Evolutionary conservation across 2,888 invertebrate species (phyloP), one percentile per base, ranked within the genome.

Genomic region (Uropetala carovei): DNA sequence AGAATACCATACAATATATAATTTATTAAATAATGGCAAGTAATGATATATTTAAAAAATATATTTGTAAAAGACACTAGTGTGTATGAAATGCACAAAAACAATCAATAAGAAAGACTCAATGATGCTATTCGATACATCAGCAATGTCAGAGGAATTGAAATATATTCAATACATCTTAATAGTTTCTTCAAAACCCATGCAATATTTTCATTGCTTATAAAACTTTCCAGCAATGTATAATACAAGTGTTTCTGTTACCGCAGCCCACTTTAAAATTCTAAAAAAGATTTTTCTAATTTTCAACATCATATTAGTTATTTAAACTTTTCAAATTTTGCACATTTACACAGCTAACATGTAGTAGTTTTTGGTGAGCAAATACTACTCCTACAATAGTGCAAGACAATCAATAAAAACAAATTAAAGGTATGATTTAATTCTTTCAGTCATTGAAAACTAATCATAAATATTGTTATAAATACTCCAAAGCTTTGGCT

Each of bases 371-470:
- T 59, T 22, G 27, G 30, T 64, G 89, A 89, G 60, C 64, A 8
- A 60, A 30, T n/a, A 59, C 27, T 68, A 89, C 27, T 43, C 18
- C 89, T 89, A 89, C 11, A 68, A 30, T 64, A 43, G 89, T 89
- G 89, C 89, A 89, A 60, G 60, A 64, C n/a, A 30, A 89, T 30
- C 43, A 60, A 89, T 89, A n/a, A 64, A 64, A n/a, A n/a, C n/a
- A 60, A 68, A 89, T 86, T 59, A 60, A 60, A 68, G 0, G 7
- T 43, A 27, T 89, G 43, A 30, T 60, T 68, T 64, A 75, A 13
- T 30, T 89, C 14, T 18, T 89, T 3, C 64, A 43, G n/a, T 43
- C 43, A 64, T 56, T 89, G 68, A 89, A 57, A 4, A 56, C 30
- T 89, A 43, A 7, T 64, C 64, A 43, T 56, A 11, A 64, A 89